Evolutionary conservation across 2,113 vertebrate species (phyloP), one percentile per base, ranked within the genome.

Genomic region (Helogale parvula): DNA sequence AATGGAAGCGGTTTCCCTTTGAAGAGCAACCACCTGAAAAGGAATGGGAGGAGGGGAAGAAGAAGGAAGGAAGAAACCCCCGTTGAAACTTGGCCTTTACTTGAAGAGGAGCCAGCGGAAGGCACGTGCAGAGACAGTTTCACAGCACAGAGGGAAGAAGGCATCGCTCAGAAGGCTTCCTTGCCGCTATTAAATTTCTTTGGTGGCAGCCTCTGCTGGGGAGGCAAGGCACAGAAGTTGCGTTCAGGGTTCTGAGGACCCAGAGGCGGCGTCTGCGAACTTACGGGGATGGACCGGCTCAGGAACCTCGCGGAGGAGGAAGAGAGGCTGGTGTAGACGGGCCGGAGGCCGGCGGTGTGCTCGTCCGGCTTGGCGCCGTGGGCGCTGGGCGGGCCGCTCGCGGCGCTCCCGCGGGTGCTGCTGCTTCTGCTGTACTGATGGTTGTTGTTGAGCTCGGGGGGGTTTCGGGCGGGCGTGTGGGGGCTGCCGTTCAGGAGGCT

Each of bases 201-300:
- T 79, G 88, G 95, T 31, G 16, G 97, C 60, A 97, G 90, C 88
- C 98, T 97, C 88, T 85, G 98, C 89, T 68, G 60, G 69, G 98
- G 95, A 96, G 97, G 97, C 35, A 98, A 97, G 89, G 38, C 81
- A 95, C 95, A 84, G 11, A 94, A 95, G 93, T 60, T 97, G 74
- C 6, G 2, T 29, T 97, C 93, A 90, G 97, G 95, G 86, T 93
- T 97, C 95, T 98, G 96, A 76, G 96, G 95, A 94, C 63, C 97
- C n/a, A 91, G 71, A 60, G 96, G 35, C 96, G 95, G 88, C 50
- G 94, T 95, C 93, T 98, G 88, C n/a, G 87, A 98, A 99, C 99
- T 99, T 99, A 99, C 99, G 65, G 99, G 99, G 98, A 99, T 99
- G 90, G 99, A 99, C 65, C 99, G 99, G 98, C 99, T 99, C 98